These are phyloP conservation scores for Boloria euphrosyne DNA, from an alignment of 2,888 invertebrate species.

Conservation along the genomic window DNA sequence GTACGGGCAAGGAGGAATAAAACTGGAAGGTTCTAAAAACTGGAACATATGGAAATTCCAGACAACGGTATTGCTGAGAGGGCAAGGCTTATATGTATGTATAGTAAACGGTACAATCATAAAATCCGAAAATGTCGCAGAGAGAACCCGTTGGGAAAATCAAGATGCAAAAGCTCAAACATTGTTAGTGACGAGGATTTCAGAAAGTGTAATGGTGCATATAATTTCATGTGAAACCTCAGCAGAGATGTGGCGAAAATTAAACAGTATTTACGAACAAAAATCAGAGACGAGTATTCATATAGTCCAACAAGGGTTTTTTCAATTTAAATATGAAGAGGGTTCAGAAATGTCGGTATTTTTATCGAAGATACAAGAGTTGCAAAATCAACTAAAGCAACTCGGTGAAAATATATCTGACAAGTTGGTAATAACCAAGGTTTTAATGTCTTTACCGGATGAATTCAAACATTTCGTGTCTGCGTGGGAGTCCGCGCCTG, in stretches of 20 bases:
- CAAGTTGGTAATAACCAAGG: conserved; percentile 49
- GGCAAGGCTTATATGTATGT: conserved; percentile 38
- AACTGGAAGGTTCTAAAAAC: conserved; percentile 44
- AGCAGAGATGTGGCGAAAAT: conserved; percentile 48
- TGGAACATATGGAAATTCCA: conserved; percentile 50
- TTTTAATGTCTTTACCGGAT: conserved; percentile 50
- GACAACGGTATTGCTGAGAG: conserved; percentile 38
- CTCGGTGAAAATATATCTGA: conserved; percentile 45
- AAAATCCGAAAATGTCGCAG: conserved; percentile 37
- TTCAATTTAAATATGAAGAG: conserved; percentile 45
- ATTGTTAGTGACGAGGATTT: conserved; percentile 44
- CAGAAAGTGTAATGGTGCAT: conserved; percentile 47
- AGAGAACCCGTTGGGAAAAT: conserved; percentile 38
- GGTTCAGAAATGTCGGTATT: conserved; percentile 44
- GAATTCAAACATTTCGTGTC: conserved; percentile 52
- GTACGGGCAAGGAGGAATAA: conserved; percentile 28
- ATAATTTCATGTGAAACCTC: conserved; percentile 44
- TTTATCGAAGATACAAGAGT: conserved; percentile 46
- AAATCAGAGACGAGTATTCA: conserved; percentile 50
- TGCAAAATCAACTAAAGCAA: conserved; percentile 44
- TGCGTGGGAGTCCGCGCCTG: conserved; percentile 47
- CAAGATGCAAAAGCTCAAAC: conserved; percentile 45
- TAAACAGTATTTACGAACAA: conserved; percentile 49
- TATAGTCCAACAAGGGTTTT: conserved; percentile 51
- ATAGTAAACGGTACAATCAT: conserved; percentile 37